phyloP scores from a whole-genome alignment of 1,140 invertebrate species.

The Anastrepha obliqua region DNA sequence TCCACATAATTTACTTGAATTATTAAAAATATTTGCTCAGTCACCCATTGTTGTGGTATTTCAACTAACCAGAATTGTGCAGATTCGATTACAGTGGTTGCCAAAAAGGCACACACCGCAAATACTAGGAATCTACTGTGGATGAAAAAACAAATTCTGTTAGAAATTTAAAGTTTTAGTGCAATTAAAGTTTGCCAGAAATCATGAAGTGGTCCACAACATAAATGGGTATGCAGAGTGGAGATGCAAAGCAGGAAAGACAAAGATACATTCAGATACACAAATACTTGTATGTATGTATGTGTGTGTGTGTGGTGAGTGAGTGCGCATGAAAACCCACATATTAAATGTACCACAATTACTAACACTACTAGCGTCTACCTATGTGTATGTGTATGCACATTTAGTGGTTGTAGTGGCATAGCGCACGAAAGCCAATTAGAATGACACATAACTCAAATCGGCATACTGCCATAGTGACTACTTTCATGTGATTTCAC shows the following conservation, averaged over 20 bases:
- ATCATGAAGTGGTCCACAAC: background rate
- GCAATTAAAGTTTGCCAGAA: background rate
- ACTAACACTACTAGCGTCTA: background rate
- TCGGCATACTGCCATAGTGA: background rate
- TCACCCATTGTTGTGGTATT: background rate
- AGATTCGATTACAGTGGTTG: background rate
- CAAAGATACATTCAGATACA: background rate
- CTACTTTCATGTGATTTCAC: background rate
- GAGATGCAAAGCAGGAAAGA: background rate
- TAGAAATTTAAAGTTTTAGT: background rate
- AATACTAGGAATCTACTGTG: no score
- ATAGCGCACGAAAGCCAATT: slow-evolving; percentile 11
- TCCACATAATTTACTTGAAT: background rate
- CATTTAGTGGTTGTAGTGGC: background rate
- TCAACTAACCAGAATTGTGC: background rate
- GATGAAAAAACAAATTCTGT: background rate
- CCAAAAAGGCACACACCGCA: background rate
- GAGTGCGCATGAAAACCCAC: background rate
- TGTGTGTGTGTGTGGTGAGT: background rate
- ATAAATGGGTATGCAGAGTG: background rate
- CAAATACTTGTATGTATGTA: background rate
- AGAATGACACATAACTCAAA: slow-evolving; percentile 23
- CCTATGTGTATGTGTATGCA: background rate
- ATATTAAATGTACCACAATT: background rate
- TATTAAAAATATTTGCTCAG: background rate